These are phyloP conservation scores for Drosophila bocki DNA, from an alignment of 1,140 invertebrate genomes.

Conservation along the genomic window DNA sequence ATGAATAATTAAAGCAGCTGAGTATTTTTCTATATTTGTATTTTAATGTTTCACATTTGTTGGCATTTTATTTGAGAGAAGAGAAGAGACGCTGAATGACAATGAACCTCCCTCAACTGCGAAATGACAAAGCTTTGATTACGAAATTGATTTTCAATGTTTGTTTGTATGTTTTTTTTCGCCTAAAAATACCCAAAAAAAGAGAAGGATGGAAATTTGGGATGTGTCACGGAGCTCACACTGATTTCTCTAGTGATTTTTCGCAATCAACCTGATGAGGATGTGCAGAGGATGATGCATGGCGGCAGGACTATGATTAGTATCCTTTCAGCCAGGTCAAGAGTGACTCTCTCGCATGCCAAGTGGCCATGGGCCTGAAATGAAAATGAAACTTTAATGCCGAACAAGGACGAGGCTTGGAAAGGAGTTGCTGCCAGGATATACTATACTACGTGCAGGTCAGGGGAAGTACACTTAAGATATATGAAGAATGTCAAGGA, in stretches of 20 bases:
- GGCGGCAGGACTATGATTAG: slow-evolving; percentile 69
- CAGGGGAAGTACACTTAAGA: slow-evolving; percentile 18
- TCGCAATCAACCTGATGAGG: slow-evolving; percentile 69
- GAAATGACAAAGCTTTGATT: slow-evolving; percentile 30
- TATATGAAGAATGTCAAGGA: background rate
- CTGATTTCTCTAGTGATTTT: slow-evolving; percentile 81
- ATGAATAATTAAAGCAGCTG: slow-evolving; percentile 60
- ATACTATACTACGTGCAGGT: slow-evolving; percentile 58
- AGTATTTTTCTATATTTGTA: slow-evolving; percentile 1
- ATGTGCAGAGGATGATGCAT: slow-evolving; percentile 63
- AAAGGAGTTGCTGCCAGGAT: slow-evolving; percentile 12
- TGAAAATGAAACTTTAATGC: slow-evolving; percentile 72
- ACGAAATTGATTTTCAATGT: slow-evolving; percentile 68
- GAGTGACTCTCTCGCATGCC: slow-evolving; percentile 28
- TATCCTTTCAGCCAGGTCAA: slow-evolving; percentile 46
- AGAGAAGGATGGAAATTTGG: slow-evolving; percentile 17
- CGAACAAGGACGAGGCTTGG: slow-evolving; percentile 30
- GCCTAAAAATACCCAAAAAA: slow-evolving; percentile 37
- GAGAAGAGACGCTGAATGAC: slow-evolving; percentile 1
- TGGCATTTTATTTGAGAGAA: slow-evolving; percentile 1
- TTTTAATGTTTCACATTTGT: slow-evolving; percentile 19
- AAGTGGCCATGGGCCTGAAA: slow-evolving; percentile 30
- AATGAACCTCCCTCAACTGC: slow-evolving; percentile 44
- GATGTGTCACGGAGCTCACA: slow-evolving; percentile 42
- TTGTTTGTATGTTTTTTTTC: slow-evolving; percentile 17